Base-by-base conservation (phyloP, 2,797 vertebrate genomes). In the Acanthurus leucopareius region DNA sequence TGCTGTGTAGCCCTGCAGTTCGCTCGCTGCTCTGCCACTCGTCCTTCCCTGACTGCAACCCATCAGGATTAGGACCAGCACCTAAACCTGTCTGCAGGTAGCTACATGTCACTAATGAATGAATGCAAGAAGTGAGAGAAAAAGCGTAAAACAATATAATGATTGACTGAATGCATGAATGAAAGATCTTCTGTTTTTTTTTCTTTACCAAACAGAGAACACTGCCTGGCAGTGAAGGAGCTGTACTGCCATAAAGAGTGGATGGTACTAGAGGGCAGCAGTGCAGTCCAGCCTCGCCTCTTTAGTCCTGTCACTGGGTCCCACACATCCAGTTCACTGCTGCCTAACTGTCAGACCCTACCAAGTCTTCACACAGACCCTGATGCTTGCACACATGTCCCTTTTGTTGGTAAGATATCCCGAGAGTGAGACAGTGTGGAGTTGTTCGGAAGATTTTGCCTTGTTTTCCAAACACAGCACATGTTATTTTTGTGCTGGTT, bases 41-140 rank as follows among this genome's bases (percentile, higher is more conserved):
- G 73, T 89, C 96, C 87, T 99, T 98, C 93, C 97, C 95, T 45
- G 96, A 97, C 87, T 99, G 98, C 92, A 97, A 94, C 86, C 96
- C 97, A 0, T 96, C 96, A 0, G 96, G 96, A 32, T 77, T 90
- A 35, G 96, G 95, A 48, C 96, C 97, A 3, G 88, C 96, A 62
- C 97, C 98, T 32, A 97, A 96, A 91, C 97, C 97, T 14, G 84
- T 99, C 64, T 99, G 98, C 97, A 98, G 98, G 98, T 98, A 95
- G 9, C 15, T 7, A 35, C 1, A 1, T 0, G 1, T 57, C 7
- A 20, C 4, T 28, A 28, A 28, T 28, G 28, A 28, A 28, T 28
- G 28, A 28, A 28, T 28, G 28, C 28, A 28, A 28, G 28, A 28
- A 28, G 28, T 28, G 28, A 28, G 28, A 28, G 28, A 28, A 28